phyloP scores from a whole-genome alignment of 2,113 vertebrate species.

The Hippocampus barbouri region DNA sequence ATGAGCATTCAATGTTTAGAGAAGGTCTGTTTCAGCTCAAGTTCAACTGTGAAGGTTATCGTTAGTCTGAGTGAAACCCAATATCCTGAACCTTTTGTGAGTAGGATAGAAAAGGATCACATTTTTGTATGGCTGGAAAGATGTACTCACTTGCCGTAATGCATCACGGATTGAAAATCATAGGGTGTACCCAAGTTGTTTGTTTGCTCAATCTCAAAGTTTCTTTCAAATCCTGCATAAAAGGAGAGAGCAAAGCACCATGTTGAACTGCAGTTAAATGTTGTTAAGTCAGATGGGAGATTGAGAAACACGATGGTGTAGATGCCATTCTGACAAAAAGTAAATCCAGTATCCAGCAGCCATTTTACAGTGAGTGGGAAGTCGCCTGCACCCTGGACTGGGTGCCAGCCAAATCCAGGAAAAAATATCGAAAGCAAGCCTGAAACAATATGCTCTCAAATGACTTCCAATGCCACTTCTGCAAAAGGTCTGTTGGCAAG shows the following conservation, averaged over 20 bases:
- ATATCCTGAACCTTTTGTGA: no score
- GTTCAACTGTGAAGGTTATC: no score
- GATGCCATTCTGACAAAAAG: not conserved
- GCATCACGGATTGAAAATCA: conserved; percentile 66
- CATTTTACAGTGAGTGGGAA: not conserved
- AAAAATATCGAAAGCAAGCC: not conserved
- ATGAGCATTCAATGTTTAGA: not conserved
- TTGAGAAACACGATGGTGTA: not conserved
- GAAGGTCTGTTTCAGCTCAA: no score
- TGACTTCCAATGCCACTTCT: not conserved
- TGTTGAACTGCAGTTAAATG: not conserved
- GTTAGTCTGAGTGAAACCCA: no score
- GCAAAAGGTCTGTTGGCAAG: not conserved
- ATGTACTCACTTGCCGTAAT: conserved; percentile 56
- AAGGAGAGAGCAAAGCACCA: not conserved
- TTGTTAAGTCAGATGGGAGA: not conserved
- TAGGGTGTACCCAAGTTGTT: conserved; percentile 63
- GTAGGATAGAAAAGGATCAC: not conserved
- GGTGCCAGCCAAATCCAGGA: no score
- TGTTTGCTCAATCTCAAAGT: conserved; percentile 28
- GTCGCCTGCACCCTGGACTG: no score
- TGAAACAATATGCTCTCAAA: not conserved
- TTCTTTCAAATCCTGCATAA: not conserved
- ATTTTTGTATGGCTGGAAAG: no score
- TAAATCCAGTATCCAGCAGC: no score